phyloP scores from a whole-genome alignment of 1,140 invertebrate genomes.

The Frieseomelitta varia region DNA sequence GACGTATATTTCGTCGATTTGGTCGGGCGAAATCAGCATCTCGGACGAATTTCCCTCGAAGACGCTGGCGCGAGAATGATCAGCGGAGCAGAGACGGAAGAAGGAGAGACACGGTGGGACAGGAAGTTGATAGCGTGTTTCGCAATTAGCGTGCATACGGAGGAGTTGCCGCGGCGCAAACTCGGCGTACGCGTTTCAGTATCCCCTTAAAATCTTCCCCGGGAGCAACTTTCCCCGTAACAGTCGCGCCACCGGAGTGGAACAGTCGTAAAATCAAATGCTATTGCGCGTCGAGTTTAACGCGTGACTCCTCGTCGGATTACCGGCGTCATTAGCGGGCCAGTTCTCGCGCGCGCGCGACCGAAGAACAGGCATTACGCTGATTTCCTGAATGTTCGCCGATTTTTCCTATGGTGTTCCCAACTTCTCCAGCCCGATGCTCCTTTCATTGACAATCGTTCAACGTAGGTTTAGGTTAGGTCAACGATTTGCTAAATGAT shows the following conservation, averaged over 20 bases:
- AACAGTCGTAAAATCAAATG: constrained; percentile 46
- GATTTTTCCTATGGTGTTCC: constrained; percentile 20
- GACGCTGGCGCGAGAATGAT: neutral
- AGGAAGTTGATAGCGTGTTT: neutral
- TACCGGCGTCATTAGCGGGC: constrained; percentile 47
- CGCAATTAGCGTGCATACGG: constrained; percentile 19
- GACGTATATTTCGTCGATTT: neutral
- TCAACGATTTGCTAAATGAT: no score
- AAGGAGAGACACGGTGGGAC: neutral
- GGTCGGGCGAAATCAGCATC: neutral
- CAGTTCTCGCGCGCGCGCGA: constrained; percentile 22
- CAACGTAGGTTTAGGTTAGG: no score
- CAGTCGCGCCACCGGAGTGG: constrained; percentile 10
- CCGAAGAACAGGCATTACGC: constrained; percentile 24
- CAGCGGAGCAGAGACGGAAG: neutral
- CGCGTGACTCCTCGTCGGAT: constrained; percentile 49
- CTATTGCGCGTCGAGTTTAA: constrained; percentile 37
- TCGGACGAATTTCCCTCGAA: neutral
- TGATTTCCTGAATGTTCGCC: neutral
- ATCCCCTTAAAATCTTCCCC: constrained; percentile 25
- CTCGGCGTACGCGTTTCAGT: neutral
- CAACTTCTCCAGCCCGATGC: neutral
- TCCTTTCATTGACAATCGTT: no score
- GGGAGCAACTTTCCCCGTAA: constrained; percentile 26
- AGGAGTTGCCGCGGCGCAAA: constrained; percentile 19